A percentile compares a stretch with the other conserved stretches of the same genome.
Evolutionary conservation across 2,888 invertebrate genomes (phyloP).

Genomic region (Diabrotica balteata): DNA sequence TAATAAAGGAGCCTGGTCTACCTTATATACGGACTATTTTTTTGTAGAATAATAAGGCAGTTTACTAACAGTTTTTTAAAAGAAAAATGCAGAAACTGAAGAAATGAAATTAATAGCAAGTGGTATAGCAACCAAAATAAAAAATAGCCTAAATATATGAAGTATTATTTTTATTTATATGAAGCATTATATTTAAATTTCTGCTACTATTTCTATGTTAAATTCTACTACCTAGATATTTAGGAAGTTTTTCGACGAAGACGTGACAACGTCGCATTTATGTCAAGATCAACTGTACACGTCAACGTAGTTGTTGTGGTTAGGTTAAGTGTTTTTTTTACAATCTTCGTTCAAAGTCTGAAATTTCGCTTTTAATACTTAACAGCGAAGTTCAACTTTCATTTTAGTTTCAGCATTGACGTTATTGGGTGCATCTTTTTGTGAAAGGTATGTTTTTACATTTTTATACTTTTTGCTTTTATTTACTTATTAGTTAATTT

Average conservation of each 20-base stretch:
- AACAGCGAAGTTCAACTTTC: slow-evolving; percentile 1
- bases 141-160: too few relatives aligned
- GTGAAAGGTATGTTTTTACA: slow-evolving; percentile 7
- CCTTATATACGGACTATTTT: too few relatives aligned
- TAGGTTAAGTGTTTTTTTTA: background rate
- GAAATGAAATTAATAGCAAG: too few relatives aligned
- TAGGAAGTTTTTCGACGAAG: background rate
- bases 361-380: slow-evolving; percentile 2
- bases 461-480: background rate
- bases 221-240: too few relatives aligned
- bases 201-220: too few relatives aligned
- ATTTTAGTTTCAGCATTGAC: slow-evolving; percentile 1
- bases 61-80: too few relatives aligned
- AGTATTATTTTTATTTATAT: too few relatives aligned
- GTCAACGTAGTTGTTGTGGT: slow-evolving; percentile 21
- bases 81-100: too few relatives aligned
- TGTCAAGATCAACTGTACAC: slow-evolving; percentile 13
- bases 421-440: background rate
- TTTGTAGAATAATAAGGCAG: too few relatives aligned
- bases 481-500: slow-evolving; percentile 1
- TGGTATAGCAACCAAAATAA: too few relatives aligned
- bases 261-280: slow-evolving; percentile 16
- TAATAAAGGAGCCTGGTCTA: too few relatives aligned
- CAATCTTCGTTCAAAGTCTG: slow-evolving; percentile 22
- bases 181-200: too few relatives aligned